These are phyloP conservation scores for Rhorus exstirpatorius DNA, from an alignment of 2,888 invertebrate species.

Conservation along the genomic window DNA sequence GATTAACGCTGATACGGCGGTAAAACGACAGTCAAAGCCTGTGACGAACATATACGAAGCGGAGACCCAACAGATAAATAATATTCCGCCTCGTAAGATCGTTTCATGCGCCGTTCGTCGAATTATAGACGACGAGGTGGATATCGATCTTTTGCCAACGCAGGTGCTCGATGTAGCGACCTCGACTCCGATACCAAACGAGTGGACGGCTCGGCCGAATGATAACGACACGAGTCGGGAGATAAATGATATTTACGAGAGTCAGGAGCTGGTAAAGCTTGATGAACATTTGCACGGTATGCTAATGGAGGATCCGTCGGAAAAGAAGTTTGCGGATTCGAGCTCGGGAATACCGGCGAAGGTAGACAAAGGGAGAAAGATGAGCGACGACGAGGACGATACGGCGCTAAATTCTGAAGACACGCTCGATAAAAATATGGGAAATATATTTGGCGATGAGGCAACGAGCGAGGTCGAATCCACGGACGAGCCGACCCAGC, in stretches of 20 bases:
- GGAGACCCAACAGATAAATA: conserved; percentile 38
- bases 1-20: too few species aligned
- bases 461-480: conserved; percentile 58
- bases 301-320: too few species aligned
- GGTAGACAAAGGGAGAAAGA: not conserved
- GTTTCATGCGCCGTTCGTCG: not conserved
- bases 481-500: conserved; percentile 64
- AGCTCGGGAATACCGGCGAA: not conserved
- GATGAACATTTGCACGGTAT: too few species aligned
- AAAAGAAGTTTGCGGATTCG: not conserved
- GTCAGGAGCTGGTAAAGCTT: too few species aligned
- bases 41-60: conserved; percentile 16
- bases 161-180: conserved; percentile 50
- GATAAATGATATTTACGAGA: too few species aligned
- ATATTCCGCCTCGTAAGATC: not conserved
- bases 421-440: conserved; percentile 75
- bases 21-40: not conserved
- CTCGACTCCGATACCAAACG: conserved; percentile 42
- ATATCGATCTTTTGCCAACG: conserved; percentile 62
- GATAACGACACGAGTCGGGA: conserved; percentile 9
- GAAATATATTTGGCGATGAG: conserved; percentile 76
- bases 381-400: not conserved
- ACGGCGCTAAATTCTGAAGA: conserved; percentile 68
- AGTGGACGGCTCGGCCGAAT: not conserved
- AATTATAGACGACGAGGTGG: conserved; percentile 7